phyloP scores from a whole-genome alignment of 2,888 invertebrate species.

The Archips crataeganus region DNA sequence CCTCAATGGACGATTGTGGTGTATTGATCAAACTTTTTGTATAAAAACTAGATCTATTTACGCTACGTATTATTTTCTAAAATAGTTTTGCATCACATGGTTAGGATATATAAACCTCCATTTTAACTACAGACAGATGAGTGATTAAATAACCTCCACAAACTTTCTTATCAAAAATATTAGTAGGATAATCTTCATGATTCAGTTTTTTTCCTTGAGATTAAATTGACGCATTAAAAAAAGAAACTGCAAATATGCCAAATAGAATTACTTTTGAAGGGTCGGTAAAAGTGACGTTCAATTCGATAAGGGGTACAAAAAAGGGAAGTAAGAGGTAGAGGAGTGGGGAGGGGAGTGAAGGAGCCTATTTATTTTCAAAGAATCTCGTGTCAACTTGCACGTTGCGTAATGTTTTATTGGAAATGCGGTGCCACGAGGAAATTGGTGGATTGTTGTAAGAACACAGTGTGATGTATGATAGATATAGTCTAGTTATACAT shows the following conservation, averaged over 20 bases:
- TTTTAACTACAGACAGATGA: too few relatives aligned
- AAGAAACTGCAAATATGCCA: neutral
- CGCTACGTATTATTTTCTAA: too few relatives aligned
- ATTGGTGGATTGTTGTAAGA: neutral
- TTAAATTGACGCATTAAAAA: neutral
- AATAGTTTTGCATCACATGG: neutral
- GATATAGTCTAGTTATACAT: too few relatives aligned
- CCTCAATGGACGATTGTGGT: slow-evolving; percentile 23
- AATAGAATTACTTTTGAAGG: neutral
- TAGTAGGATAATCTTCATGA: too few relatives aligned
- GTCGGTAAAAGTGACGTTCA: neutral
- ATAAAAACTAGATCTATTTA: neutral
- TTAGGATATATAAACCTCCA: too few relatives aligned
- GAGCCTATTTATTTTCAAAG: neutral
- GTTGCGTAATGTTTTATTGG: neutral
- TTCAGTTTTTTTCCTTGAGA: too few relatives aligned
- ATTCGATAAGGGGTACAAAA: neutral
- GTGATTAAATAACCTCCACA: too few relatives aligned
- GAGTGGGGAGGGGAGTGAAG: too few relatives aligned
- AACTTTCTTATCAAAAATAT: too few relatives aligned
- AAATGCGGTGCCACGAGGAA: neutral
- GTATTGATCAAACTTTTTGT: slow-evolving; percentile 1
- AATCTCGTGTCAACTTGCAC: neutral
- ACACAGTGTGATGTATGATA: too few relatives aligned
- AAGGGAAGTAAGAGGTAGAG: too few relatives aligned